These are phyloP conservation scores for Habrosyne pyritoides DNA, from an alignment of 2,888 invertebrate genomes.

Conservation along the genomic window DNA sequence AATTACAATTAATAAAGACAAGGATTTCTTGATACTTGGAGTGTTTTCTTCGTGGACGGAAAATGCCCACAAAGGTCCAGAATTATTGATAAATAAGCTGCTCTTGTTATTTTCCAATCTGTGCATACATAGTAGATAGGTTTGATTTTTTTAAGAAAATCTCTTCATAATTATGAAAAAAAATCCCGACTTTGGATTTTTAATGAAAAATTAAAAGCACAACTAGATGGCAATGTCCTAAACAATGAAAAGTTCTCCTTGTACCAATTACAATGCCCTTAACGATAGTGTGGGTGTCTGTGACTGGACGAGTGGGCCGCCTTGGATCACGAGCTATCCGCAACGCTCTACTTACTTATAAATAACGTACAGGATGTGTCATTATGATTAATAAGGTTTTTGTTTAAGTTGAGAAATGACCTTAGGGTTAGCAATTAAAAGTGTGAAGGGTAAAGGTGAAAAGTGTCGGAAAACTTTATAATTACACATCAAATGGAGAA, in stretches of 20 bases:
- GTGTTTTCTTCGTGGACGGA: no score
- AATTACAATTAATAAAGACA: no score
- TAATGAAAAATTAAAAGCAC: no score
- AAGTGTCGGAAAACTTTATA: not conserved
- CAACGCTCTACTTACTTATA: slow-evolving; percentile 1
- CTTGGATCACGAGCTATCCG: slow-evolving; percentile 2
- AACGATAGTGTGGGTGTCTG: slow-evolving; percentile 29
- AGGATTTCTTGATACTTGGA: no score
- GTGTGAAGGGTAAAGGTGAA: not conserved
- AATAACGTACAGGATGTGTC: not conserved
- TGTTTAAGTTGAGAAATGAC: not conserved
- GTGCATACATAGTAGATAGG: no score
- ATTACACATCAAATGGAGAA: not conserved
- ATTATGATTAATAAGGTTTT: not conserved
- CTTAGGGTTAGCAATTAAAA: no score
- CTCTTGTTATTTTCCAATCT: no score
- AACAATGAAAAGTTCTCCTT: slow-evolving; percentile 50
- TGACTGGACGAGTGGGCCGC: slow-evolving; percentile 24
- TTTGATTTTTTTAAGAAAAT: no score
- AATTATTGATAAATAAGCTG: no score
- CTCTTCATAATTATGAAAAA: no score
- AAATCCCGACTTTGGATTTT: no score
- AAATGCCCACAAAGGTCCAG: no score
- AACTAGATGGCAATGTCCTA: slow-evolving; percentile 28
- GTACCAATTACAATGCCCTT: slow-evolving; percentile 53